Base-by-base conservation (phyloP, 2,113 vertebrate genomes). In the Ivindomyrus marchei region DNA sequence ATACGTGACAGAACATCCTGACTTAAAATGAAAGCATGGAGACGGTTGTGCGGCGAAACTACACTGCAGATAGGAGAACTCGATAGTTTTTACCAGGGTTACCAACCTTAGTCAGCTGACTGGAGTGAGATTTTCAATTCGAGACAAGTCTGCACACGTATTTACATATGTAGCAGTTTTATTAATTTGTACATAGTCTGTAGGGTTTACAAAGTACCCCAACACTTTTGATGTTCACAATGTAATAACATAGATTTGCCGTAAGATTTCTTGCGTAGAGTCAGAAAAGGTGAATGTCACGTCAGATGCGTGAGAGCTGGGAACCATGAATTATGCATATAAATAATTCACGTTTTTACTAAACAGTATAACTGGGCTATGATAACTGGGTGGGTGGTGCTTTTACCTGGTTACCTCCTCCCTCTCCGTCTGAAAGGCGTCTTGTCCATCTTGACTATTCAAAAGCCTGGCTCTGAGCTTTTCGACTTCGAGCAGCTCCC, bases 1-100 rank as follows among this genome's bases (percentile, higher is more conserved):
- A 98, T 98, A 45, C 95, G 94, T 39, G 90, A 93, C 89, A 99
- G 94, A 94, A 97, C 95, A 58, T 97, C 95, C 92, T 94, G 93
- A 91, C 97, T 98, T 94, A 93, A 95, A 95, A 91, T 4, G 87
- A 53, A 50, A 80, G 10, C 27, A 86, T n/a, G 8, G 0, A 89
- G 15, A 4, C 17, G 36, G 31, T 13, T 10, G 89, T 31, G 6
- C 56, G 15, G 9, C 21, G 21, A 13, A 45, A 66, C 83, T 85
- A 27, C 21, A n/a, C 39, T 85, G 2, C 27, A 77, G 19, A 31
- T 10, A 91, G 2, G 83, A 50, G 52, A 66, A 47, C 6, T 66
- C n/a, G 11, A 31, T 66, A 47, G 45, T 0, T 0, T 27, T 85
- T 42, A 80, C 88, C n/a, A 15, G 17, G 31, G 27, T 27, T 70